Base-by-base conservation (phyloP, 2,888 invertebrate species). In the Metalampra italica region DNA sequence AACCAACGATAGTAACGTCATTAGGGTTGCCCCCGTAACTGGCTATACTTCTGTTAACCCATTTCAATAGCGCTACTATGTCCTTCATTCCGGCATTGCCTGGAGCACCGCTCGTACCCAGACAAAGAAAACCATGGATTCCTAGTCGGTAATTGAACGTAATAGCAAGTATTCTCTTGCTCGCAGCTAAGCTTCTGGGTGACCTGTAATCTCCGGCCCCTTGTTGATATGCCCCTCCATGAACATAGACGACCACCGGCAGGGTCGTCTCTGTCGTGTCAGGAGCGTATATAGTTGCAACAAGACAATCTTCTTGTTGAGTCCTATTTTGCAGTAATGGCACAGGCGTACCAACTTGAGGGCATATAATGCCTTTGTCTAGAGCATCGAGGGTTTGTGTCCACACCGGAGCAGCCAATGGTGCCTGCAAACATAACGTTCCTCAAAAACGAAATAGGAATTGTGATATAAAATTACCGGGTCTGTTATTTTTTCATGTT, bases 51-150 rank as follows among this genome's bases (percentile, higher is more conserved):
- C 63, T 60, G 12, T 72, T 57, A 1, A 80, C 74, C 80, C 80
- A 80, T 0, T 65, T 66, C n/a, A 80, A 51, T 0, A 71, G 49
- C 0, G 70, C 71, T 0, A 80, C 62, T 50, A 74, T 74, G 43
- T 78, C 76, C 45, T 75, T 77, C 65, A 76, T 60, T 0, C 75
- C 75, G 3, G 69, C 76, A 37, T 79, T 79, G 0, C 79, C 79
- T 1, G 78, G 78, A 0, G 44, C 47, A 14, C 64, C 64, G 13
- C 64, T 49, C 0, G 71, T 75, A 0, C 73, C 71, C 0, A 72
- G 56, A 42, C 71, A 68, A 3, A 74, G 46, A 40, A 71, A 71
- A 0, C 72, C 73, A 13, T 60, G 61, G n/a, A 59, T 46, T 3
- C 74, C 64, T 1, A 74, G 55, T 0, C 72, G 64, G 41, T 71